Conservation (phyloP, 2,113 vertebrate species). For the Labrus mixtus region DNA sequence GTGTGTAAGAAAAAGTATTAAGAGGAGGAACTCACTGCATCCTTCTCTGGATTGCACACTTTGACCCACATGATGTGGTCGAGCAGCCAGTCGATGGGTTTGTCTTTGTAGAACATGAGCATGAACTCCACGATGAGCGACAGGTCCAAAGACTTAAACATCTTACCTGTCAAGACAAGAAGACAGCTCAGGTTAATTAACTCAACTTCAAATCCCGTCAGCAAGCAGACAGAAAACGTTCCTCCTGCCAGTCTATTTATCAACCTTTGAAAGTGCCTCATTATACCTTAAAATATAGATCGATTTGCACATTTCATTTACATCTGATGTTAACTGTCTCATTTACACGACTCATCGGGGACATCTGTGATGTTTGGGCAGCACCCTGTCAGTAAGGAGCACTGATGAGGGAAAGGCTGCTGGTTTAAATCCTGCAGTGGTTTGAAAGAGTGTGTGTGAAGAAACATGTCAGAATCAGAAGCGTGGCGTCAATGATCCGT, state of each 20-base stretch:
- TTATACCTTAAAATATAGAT: no score
- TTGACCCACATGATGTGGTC: constrained; percentile 99
- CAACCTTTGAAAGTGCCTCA: background rate
- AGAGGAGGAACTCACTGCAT: constrained; percentile 87
- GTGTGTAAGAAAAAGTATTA: no score
- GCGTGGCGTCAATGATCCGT: no score
- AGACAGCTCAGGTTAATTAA: background rate
- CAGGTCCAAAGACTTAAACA: constrained; percentile 98
- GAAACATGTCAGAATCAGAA: background rate
- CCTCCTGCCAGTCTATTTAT: no score
- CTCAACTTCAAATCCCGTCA: no score
- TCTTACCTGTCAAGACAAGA: constrained; percentile 87
- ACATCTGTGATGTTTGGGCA: background rate
- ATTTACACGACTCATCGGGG: no score
- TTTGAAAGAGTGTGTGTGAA: no score
- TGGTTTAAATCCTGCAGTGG: background rate
- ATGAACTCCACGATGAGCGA: constrained; percentile 98
- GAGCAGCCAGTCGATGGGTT: constrained; percentile 98
- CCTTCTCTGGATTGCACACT: constrained; percentile 99
- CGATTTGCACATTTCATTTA: no score
- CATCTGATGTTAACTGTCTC: no score
- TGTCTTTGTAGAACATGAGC: constrained; percentile 99
- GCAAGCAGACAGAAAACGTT: background rate
- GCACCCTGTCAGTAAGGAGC: background rate
- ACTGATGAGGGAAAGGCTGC: background rate